These are phyloP conservation scores for Mamestra brassicae DNA, from an alignment of 2,888 invertebrate species.

Conservation along the genomic window DNA sequence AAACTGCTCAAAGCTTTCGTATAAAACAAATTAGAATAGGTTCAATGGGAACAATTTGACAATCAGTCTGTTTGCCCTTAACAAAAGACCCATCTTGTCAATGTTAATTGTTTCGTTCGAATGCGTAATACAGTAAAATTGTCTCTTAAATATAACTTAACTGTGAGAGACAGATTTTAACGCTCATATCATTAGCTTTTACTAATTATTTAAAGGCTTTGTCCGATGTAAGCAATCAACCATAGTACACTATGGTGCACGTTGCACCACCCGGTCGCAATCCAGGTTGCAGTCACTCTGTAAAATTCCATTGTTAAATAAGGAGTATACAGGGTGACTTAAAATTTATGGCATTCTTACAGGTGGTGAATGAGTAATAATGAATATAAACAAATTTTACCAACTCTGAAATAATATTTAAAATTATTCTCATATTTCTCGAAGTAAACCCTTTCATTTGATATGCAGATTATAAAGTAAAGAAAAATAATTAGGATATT, in stretches of 20 bases:
- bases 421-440: too few relatives aligned
- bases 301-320: background rate
- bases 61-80: background rate
- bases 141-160: background rate
- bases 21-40: conserved; percentile 14
- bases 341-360: background rate
- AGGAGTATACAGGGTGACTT: background rate
- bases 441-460: too few relatives aligned
- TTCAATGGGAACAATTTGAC: conserved; percentile 1
- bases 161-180: background rate
- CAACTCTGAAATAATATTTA: too few relatives aligned
- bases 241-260: too few relatives aligned
- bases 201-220: background rate
- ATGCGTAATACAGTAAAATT: background rate
- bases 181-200: background rate
- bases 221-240: background rate
- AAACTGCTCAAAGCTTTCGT: background rate
- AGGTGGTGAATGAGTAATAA: too few relatives aligned
- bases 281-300: too few relatives aligned
- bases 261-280: too few relatives aligned
- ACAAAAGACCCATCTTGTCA: conserved; percentile 9
- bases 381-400: too few relatives aligned
- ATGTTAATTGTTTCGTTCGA: background rate
- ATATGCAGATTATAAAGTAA: too few relatives aligned
- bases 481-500: too few relatives aligned